These are phyloP conservation scores for Datnioides undecimradiatus DNA, from an alignment of 2,113 vertebrate genomes.

Conservation along the genomic window DNA sequence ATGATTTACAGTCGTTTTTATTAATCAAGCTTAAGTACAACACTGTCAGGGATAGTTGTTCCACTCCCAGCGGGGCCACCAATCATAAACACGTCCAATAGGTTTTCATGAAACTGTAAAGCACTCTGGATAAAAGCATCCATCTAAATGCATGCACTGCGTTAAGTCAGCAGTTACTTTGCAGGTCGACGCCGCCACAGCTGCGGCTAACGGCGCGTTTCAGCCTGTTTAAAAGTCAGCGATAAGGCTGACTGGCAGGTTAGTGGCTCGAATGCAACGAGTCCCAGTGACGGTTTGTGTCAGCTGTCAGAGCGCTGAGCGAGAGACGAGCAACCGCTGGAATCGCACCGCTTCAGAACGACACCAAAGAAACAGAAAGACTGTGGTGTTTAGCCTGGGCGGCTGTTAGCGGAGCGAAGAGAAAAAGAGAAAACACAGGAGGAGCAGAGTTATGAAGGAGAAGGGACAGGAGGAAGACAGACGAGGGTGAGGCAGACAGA, in stretches of 20 bases:
- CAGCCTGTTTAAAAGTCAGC: conserved; percentile 23
- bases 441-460: not conserved
- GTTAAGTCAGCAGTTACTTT: not conserved
- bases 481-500: not conserved
- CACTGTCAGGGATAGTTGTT: not conserved
- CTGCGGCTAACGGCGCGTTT: conserved; percentile 13
- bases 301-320: not conserved
- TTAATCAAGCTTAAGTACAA: not conserved
- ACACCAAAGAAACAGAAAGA: not conserved
- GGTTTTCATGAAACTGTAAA: conserved; percentile 5
- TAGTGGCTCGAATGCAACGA: conserved; percentile 8
- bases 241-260: conserved; percentile 12
- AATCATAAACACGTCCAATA: not conserved
- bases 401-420: conserved; percentile 6
- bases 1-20: not conserved
- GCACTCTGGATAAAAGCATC: conserved; percentile 4
- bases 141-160: not conserved
- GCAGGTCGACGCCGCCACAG: not conserved
- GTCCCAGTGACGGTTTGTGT: conserved; percentile 1
- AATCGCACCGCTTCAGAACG: not conserved
- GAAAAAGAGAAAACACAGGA: not conserved
- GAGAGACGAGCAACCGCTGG: not conserved
- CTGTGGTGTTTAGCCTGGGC: conserved; percentile 17
- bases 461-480: conserved; percentile 6
- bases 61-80: not conserved